Base-by-base conservation (phyloP, 1,140 invertebrate species). In the Temnothorax longispinosus region DNA sequence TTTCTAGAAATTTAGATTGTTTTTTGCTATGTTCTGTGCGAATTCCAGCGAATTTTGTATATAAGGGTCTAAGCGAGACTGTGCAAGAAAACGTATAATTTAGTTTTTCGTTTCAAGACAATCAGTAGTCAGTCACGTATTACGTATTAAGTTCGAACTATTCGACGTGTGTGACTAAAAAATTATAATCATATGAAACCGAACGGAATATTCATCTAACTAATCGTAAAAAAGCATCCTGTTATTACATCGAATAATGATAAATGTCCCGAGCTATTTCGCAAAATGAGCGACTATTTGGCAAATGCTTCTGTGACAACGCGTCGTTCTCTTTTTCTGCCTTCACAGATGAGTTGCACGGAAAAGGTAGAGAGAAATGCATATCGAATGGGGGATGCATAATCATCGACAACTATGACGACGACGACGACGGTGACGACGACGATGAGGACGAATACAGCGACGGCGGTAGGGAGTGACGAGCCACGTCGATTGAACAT, bases 401-500 rank as follows among this genome's bases (percentile, higher is more conserved):
- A 84, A 84, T 21, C 21, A 50, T 64, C 82, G 69, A 69, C 44
- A 15, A 32, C n/a, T 56, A 41, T 18, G 6, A 62, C 32, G 32
- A 52, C 13, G 76, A 32, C 65, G 62, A 47, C 52, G 54, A 82
- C 21, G 41, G 21, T 35, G 54, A 44, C 15, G 58, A n/a, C 47
- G 76, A 47, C 32, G 65, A 71, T 8, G 58, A 75, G 47, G 7
- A 52, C 21, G 69, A 52, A 50, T 54, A 72, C 64, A 44, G 21
- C 35, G 64, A 52, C 4, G 75, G 3, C 38, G 62, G 41, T 41
- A 77, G 47, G 54, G 56, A 62, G 74, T 62, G 67, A 58, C 69
- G 88, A 77, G 56, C 88, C 81, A 64, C 84, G 58, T 80, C 86
- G 71, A 90, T 88, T 87, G 52, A 71, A 67, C 81, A 88, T 91